Evolutionary conservation across 2,113 vertebrate species (phyloP), one percentile per base, ranked within the genome.

Genomic region (Pithys albifrons): DNA sequence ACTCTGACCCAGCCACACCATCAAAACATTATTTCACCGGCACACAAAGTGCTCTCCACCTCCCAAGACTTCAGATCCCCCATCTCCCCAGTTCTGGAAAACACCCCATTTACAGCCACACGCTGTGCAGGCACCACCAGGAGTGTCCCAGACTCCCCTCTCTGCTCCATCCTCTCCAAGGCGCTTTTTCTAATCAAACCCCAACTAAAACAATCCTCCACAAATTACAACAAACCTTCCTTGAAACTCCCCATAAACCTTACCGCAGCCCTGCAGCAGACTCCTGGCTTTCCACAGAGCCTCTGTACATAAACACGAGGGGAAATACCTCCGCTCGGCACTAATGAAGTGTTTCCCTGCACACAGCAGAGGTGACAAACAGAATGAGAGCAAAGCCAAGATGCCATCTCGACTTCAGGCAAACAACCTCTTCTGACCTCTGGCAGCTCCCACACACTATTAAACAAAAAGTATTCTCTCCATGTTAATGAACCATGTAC

Each of bases 401-500:
- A 93, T 94, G 90, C 93, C 91, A 96, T 91, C 93, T 95, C 61
- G 1, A 96, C 93, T 96, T 29, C 78, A 93, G 92, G 90, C 93
- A 91, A 96, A 96, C 89, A 89, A 93, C 76, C 79, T 88, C 90
- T 43, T 31, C 77, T 92, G 96, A 95, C 81, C 93, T 88, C 93
- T 88, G 79, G 91, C 90, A 94, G 71, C 93, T 94, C 96, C 88
- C 85, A 88, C 89, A 84, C 86, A 86, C 91, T 95, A 91, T 72
- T 91, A 89, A 96, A 95, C 65, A 85, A 94, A 95, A 96, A 81
- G 73, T 80, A 95, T 96, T 95, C 91, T 94, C 89, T 94, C 90
- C 96, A 81, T 84, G 93, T 84, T 96, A 96, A 91, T 92, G 95
- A 95, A 93, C 92, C 94, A 89, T 95, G 88, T 88, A 70, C 89